These are phyloP conservation scores for Trichogramma evanescens DNA, from an alignment of 2,888 invertebrate species.

Conservation along the genomic window DNA sequence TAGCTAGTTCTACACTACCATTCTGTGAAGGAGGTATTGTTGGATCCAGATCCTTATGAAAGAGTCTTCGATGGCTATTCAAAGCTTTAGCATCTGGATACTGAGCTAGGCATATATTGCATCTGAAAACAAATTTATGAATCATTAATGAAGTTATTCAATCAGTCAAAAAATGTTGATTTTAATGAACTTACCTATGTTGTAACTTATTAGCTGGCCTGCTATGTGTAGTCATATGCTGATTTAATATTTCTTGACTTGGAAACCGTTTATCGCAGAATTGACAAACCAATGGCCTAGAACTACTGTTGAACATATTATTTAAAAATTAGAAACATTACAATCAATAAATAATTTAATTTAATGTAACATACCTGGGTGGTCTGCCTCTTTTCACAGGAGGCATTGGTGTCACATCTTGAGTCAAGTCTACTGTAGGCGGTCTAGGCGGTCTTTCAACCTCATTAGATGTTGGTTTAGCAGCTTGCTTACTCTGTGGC, in stretches of 20 bases:
- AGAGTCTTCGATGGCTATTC: slow-evolving; percentile 59
- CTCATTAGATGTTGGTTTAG: slow-evolving; percentile 33
- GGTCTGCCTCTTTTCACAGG: slow-evolving; percentile 42
- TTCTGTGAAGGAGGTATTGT: slow-evolving; percentile 32
- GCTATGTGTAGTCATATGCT: slow-evolving; percentile 48
- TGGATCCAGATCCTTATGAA: slow-evolving; percentile 50
- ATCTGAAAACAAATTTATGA: slow-evolving; percentile 42
- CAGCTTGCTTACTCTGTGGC: slow-evolving; percentile 42
- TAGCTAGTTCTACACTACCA: slow-evolving; percentile 57
- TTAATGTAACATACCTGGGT: slow-evolving; percentile 32
- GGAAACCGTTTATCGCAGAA: slow-evolving; percentile 50
- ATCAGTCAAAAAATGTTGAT: neutral
- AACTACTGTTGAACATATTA: slow-evolving; percentile 27
- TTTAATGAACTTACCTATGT: slow-evolving; percentile 37
- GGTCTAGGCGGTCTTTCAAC: slow-evolving; percentile 49
- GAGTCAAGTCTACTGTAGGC: slow-evolving; percentile 49
- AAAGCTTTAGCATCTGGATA: slow-evolving; percentile 59
- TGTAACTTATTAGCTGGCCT: slow-evolving; percentile 47
- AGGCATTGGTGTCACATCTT: slow-evolving; percentile 42
- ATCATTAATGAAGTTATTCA: neutral
- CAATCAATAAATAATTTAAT: neutral
- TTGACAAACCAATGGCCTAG: slow-evolving; percentile 38
- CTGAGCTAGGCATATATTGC: slow-evolving; percentile 66
- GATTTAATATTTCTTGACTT: slow-evolving; percentile 47
- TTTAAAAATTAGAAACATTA: neutral